These are phyloP conservation scores for Huso huso DNA, from an alignment of 2,797 vertebrate genomes.

Conservation along the genomic window DNA sequence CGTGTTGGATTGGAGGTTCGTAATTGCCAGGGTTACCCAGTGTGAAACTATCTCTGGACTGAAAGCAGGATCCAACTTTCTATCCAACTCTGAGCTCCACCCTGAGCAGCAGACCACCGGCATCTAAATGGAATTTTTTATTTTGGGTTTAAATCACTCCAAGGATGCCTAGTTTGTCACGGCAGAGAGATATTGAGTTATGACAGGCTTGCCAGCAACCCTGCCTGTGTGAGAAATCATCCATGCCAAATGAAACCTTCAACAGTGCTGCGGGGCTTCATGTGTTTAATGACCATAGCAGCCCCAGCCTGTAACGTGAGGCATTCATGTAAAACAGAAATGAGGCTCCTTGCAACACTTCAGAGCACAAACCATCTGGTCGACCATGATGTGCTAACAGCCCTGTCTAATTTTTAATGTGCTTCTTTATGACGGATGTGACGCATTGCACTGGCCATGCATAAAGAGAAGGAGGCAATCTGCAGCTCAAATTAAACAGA, in stretches of 20 bases:
- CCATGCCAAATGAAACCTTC: constrained; percentile 20
- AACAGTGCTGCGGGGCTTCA: constrained; percentile 15
- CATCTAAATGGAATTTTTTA: too few species aligned
- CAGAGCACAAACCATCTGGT: constrained; percentile 40
- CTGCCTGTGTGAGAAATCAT: constrained; percentile 14
- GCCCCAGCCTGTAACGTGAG: constrained; percentile 18
- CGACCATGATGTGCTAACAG: constrained; percentile 33
- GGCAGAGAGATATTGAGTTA: background rate
- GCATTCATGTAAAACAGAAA: constrained; percentile 28
- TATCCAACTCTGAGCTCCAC: too few species aligned
- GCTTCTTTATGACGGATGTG: constrained; percentile 34
- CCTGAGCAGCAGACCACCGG: too few species aligned
- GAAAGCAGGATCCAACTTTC: too few species aligned
- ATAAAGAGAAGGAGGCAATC: constrained; percentile 25
- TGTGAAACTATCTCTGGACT: too few species aligned
- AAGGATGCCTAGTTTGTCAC: background rate
- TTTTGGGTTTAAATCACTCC: too few species aligned
- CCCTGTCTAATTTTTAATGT: constrained; percentile 37
- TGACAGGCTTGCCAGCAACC: constrained; percentile 11
- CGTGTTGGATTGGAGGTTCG: too few species aligned
- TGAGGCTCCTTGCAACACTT: constrained; percentile 37
- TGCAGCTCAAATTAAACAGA: constrained; percentile 32
- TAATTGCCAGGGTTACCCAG: too few species aligned
- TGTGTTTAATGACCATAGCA: constrained; percentile 38
- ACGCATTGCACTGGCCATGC: constrained; percentile 30